Evolutionary conservation across 2,888 invertebrate genomes (phyloP), one percentile per base, ranked within the genome.

Genomic region (Arge pagana): DNA sequence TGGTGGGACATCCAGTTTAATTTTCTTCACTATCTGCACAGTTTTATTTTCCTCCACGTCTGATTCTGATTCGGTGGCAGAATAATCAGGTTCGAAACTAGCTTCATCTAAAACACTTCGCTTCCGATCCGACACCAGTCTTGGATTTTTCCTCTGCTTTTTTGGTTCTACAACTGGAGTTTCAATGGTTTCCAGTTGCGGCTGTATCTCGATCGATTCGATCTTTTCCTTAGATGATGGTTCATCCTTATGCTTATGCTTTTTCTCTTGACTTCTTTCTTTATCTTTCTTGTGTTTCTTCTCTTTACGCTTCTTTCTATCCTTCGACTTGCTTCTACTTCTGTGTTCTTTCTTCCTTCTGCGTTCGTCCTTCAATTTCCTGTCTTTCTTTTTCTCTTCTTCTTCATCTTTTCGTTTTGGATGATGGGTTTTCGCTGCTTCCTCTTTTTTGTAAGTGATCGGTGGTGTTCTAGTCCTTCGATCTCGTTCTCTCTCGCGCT

Each of bases 81-180:
- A 88, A 71, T 89, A 88, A 68, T 89, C 88, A 0, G 88, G 88
- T 65, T 86, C 88, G 67, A 88, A 88, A 66, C 81, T 85, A 0
- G 87, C 83, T 74, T 89, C 89, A 62, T 89, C 88, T 33, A 88
- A 74, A 4, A 83, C 83, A 6, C 86, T 83, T 64, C 87, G 86
- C 61, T 88, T 85, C 57, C 85, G 78, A 68, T 83, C 82, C 1
- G 80, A 78, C 19, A 81, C 80, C 2, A 74, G 60, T 59, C 75
- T 66, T 1, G 70, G 71, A 61, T 72, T 74, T 30, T 72, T 68
- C 8, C 75, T 58, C 30, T 66, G 64, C 50, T 64, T 70, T 23
- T 71, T 74, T 53, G 67, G 57, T 52, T 63, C 57, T 48, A 53
- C 53, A 58, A 60, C 53, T 33, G 37, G 28, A 18, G 55, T 49